A percentile compares a stretch with the other conserved stretches of the same genome.
phyloP scores from a whole-genome alignment of 2,797 vertebrate species.

The Myotis myotis region DNA sequence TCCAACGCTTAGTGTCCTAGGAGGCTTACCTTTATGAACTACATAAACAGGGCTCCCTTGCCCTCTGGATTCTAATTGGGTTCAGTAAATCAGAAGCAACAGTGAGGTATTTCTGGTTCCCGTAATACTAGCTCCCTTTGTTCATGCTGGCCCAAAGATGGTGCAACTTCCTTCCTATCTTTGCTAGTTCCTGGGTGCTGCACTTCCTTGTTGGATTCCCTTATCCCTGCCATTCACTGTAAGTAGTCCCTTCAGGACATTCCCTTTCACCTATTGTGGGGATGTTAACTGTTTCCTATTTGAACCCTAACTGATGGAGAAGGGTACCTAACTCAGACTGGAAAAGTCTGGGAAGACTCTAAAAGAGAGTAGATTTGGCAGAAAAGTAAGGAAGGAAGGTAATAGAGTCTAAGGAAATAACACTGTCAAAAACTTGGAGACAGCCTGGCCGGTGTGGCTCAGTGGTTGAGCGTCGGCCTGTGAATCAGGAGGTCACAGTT shows the following conservation, averaged over 20 bases:
- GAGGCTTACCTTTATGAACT: neutral
- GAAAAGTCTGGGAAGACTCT: neutral
- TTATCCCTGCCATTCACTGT: neutral
- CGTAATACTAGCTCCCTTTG: neutral
- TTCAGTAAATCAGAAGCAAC: conserved; percentile 25
- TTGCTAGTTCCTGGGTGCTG: neutral
- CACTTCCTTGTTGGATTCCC: neutral
- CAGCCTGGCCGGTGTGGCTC: too few relatives aligned
- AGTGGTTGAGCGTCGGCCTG: too few relatives aligned
- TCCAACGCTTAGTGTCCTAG: neutral
- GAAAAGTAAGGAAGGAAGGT: neutral
- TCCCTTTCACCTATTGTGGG: neutral
- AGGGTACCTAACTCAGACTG: neutral
- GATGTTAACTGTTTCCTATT: neutral
- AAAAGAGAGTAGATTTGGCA: neutral
- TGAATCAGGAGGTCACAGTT: too few relatives aligned
- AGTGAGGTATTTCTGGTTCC: neutral
- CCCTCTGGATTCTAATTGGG: neutral
- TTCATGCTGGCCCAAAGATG: neutral
- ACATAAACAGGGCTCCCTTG: neutral
- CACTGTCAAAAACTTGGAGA: neutral
- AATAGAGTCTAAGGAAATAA: neutral
- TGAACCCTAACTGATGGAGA: neutral
- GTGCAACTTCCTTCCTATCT: neutral
- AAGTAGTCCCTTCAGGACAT: neutral